phyloP scores from a whole-genome alignment of 2,797 vertebrate genomes.

The Emys orbicularis region DNA sequence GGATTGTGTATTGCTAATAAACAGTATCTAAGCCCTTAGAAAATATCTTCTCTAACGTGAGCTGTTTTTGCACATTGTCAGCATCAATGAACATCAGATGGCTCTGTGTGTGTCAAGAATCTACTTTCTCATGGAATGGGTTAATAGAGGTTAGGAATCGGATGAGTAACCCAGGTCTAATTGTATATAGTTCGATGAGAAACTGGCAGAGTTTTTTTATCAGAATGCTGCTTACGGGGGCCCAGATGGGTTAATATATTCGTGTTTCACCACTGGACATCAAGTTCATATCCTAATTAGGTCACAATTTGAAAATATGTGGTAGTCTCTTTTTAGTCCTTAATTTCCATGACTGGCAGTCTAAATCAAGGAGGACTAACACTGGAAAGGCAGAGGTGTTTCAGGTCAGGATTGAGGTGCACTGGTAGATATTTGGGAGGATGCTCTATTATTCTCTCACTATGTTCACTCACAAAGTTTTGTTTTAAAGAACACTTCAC shows the following conservation, averaged over 20 bases:
- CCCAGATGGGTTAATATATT: neutral
- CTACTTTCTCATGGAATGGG: neutral
- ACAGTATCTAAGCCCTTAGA: neutral
- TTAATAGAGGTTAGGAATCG: neutral
- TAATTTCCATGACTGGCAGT: neutral
- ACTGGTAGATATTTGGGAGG: neutral
- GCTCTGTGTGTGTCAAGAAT: neutral
- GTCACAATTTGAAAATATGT: slow-evolving; percentile 29
- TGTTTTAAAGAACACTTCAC: neutral
- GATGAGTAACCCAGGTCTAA: slow-evolving; percentile 8
- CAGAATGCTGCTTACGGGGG: neutral
- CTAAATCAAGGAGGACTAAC: slow-evolving; percentile 1
- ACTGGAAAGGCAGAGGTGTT: neutral
- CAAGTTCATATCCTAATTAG: slow-evolving; percentile 33
- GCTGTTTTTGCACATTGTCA: neutral
- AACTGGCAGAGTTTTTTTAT: neutral
- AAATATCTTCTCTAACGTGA: neutral
- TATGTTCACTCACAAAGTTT: neutral
- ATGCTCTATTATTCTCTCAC: neutral
- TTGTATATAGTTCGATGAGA: slow-evolving; percentile 20
- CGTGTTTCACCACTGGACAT: slow-evolving; percentile 7
- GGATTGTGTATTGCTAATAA: neutral
- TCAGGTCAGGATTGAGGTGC: neutral
- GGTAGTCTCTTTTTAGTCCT: neutral
- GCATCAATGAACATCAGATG: neutral